Evolutionary conservation across 2,888 invertebrate genomes (phyloP), one percentile per base, ranked within the genome.

Genomic region (Dolichomitus sp.): DNA sequence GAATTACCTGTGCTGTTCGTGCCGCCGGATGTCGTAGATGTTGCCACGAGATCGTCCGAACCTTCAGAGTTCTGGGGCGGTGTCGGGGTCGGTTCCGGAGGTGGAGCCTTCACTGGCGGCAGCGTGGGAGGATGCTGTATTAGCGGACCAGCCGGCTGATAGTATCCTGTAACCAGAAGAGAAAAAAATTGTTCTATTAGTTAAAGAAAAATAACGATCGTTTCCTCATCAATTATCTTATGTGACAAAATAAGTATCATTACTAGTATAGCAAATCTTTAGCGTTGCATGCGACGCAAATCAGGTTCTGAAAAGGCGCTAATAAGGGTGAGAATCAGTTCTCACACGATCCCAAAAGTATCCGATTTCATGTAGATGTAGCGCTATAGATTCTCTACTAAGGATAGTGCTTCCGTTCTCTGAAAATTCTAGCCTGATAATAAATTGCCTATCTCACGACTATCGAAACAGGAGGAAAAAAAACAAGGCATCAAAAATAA

Each of bases 91-190:
- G 94, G 90, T 87, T 93, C 92, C 81, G 91, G 91, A 85, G 93
- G 93, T 66, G 93, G 93, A 54, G 90, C 93, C 85, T 92, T 93
- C 61, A 93, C 91, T 77, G 94, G 92, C 73, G 90, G 90, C 87
- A 92, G 88, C 90, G 95, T 95, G 87, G 95, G 91, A 78, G 93
- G 92, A 89, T 94, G 93, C 87, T 94, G 93, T 90, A 98, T 98
- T 94, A 98, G 95, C 88, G 98, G 98, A 86, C 98, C 98, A 89
- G 98, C 98, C 89, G 98, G 98, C 95, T 98, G 98, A 95, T 98
- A 98, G 94, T 97, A 98, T 93, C 98, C 98, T 98, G 95, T 0
- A 95, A 94, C 84, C 87, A 90, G 61, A 68, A 40, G 75, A 77
- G 11, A 66, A 54, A 65, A 54, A 57, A 77, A 59, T 11, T 37